Evolutionary conservation across 2,113 vertebrate genomes (phyloP), one percentile per base, ranked within the genome.

Genomic region (Mixornis gularis): DNA sequence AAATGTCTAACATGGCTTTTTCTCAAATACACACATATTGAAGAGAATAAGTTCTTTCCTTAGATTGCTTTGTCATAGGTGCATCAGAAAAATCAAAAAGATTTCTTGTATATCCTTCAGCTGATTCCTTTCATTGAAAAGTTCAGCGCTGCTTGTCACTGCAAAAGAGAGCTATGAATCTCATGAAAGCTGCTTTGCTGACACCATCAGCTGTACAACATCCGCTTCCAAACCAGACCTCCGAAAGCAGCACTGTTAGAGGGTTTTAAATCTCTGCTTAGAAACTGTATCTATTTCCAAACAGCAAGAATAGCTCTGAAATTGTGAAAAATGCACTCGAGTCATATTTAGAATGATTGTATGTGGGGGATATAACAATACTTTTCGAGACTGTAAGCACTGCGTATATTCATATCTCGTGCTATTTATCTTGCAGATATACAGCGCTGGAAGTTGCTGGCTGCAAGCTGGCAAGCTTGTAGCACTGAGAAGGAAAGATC

Each of bases 351-450:
- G 97, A 98, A 95, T 96, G 97, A 98, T 97, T 96, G 97, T 93
- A 74, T 93, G 94, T 60, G 94, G 70, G 77, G 96, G 93, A 96
- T 96, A 96, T 97, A 98, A 96, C 97, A 97, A 96, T 97, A 96
- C 96, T 97, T 98, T 96, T 97, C 96, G 95, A 89, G 97, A 97
- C 97, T 89, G 95, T 96, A 96, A 97, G 97, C 97, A 97, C 94
- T 95, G 92, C 30, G 58, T 97, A 97, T 97, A 97, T 97, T 97
- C 96, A 95, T 98, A 97, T 97, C 97, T 95, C 1, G 13, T 63
- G 95, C 97, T 97, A 98, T 98, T 98, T 95, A 97, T 98, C 98
- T 98, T 97, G 96, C 96, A 97, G 97, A 98, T 98, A 97, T 95
- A 97, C 96, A 95, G 96, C 0, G 0, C 94, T 94, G 91, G 96